Evolutionary conservation across 1,140 invertebrate genomes (phyloP).

Genomic region (Zelostemma sp.): DNA sequence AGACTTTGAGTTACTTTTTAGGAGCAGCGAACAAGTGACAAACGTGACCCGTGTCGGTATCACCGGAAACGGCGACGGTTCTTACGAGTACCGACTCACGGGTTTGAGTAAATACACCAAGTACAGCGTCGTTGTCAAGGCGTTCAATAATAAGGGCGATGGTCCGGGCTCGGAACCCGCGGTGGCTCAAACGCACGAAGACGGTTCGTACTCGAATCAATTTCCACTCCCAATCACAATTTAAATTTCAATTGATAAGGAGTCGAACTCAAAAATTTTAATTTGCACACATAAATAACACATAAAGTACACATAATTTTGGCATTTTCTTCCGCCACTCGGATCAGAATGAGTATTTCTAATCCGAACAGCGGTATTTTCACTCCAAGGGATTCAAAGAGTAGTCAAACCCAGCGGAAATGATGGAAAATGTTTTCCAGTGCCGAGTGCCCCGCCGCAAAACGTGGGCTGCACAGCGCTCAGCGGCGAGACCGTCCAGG

Average conservation of each 20-base stretch:
- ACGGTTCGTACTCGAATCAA: no score
- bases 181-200: constrained; percentile 82
- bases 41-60: constrained; percentile 70
- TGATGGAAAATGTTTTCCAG: constrained; percentile 58
- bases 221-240: no score
- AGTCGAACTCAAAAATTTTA: no score
- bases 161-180: constrained; percentile 80
- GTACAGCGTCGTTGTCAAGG: constrained; percentile 82
- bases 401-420: neutral
- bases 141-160: constrained; percentile 84
- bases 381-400: no score
- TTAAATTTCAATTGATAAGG: no score
- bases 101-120: constrained; percentile 83
- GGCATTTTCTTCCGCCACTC: no score
- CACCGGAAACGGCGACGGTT: constrained; percentile 67
- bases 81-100: constrained; percentile 73
- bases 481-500: constrained; percentile 79
- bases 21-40: constrained; percentile 58
- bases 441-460: constrained; percentile 78
- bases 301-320: no score
- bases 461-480: constrained; percentile 76
- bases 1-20: constrained; percentile 34
- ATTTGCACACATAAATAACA: no score
- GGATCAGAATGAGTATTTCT: no score
- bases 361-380: no score